These are phyloP conservation scores for Platysteira castanea DNA, from an alignment of 2,113 vertebrate species.

Conservation along the genomic window DNA sequence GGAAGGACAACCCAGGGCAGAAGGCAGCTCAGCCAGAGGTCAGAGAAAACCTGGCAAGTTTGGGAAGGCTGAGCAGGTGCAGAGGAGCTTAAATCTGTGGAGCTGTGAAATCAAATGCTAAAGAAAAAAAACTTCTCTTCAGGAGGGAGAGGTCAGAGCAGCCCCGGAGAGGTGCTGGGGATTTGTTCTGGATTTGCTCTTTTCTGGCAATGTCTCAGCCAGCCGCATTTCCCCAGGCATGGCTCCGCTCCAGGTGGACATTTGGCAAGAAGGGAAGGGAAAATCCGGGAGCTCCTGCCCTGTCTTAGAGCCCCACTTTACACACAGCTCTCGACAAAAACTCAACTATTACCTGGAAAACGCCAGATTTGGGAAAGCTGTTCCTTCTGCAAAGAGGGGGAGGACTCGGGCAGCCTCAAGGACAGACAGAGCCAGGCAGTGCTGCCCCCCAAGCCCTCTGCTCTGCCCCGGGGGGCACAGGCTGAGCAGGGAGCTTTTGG, in stretches of 20 bases:
- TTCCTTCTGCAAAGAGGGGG: neutral
- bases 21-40: neutral
- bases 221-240: too few relatives aligned
- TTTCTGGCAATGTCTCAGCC: neutral
- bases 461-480: fast-evolving
- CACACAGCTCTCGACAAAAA: fast-evolving
- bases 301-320: neutral
- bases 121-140: neutral
- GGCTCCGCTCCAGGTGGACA: neutral
- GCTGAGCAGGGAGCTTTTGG: neutral
- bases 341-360: neutral
- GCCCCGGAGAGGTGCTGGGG: neutral
- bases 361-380: neutral
- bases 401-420: neutral
- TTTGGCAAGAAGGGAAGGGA: neutral
- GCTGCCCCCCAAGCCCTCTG: neutral
- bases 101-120: neutral
- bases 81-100: neutral
- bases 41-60: neutral
- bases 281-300: neutral
- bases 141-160: neutral
- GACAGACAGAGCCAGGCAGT: neutral
- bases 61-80: neutral
- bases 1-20: neutral
- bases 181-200: fast-evolving